Base-by-base conservation (phyloP, 2,797 vertebrate genomes). In the Coendou prehensilis region DNA sequence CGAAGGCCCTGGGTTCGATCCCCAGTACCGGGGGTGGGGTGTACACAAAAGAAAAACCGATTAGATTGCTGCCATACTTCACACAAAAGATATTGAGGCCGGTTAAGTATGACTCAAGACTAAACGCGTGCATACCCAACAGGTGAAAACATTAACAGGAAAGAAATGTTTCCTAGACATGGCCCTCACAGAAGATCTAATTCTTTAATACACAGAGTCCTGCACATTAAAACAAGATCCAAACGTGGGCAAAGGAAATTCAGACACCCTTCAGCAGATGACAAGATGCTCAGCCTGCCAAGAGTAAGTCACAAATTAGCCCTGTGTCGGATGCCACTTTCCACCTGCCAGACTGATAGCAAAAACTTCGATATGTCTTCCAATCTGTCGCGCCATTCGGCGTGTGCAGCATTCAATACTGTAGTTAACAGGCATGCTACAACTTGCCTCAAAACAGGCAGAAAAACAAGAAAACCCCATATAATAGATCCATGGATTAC, bases 301-400 rank as follows among this genome's bases (percentile, higher is more conserved):
- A 1, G 41, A 47, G 4, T 26, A 5, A 10, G 56, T 33, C 1
- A 45, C 23, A 28, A 10, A 30, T 6, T 4, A 6, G 17, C 23
- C 33, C 52, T 2, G 1, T 1, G 18, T 28, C 2, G 4, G 28
- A 37, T 7, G 50, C 50, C 2, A 0, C 5, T 80, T 57, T 47
- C 11, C 28, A 37, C 59, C 52, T 2, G 0, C 45, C 26, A 37
- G 28, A 6, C 0, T 59, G 10, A 30, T 78, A 45, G 11, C 23
- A 26, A 28, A 30, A 47, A 15, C 23, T 23, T 37, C 37, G 6
- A 6, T 3, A 47, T 52, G 3, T 3, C 15, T 63, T 28, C 37
- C 17, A 22, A 4, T 59, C 9, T 5, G 5, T 14, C 47, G n/a
- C 54, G 52, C 15, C 37, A 11, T 11, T 56, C 11, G 1, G 20